Percentiles rank a stretch among this genome's conserved stretches.
phyloP scores from a whole-genome alignment of 2,888 invertebrate genomes.

The Philereme transversata region DNA sequence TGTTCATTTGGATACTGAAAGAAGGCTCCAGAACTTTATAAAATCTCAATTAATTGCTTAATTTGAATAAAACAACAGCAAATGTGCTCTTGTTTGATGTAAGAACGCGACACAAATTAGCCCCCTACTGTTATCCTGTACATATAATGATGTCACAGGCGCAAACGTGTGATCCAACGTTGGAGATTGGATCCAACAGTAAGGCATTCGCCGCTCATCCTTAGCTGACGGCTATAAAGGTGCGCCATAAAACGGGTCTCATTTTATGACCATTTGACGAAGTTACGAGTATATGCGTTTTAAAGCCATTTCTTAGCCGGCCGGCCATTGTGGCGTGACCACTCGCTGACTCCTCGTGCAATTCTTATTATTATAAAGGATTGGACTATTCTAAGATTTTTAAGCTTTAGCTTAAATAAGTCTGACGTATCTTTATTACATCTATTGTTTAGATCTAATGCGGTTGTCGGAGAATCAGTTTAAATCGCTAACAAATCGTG shows the following conservation, averaged over 20 bases:
- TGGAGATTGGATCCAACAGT: constrained; percentile 42
- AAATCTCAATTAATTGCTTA: not conserved
- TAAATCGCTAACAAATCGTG: constrained; percentile 76
- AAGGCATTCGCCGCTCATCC: constrained; percentile 67
- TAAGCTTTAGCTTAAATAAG: constrained; percentile 44
- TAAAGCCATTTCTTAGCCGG: constrained; percentile 74
- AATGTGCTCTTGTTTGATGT: not conserved
- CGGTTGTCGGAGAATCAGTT: constrained; percentile 65
- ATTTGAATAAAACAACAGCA: not conserved
- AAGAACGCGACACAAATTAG: constrained; percentile 1
- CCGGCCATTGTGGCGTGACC: constrained; percentile 73
- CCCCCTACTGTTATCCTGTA: constrained; percentile 10
- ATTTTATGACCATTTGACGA: constrained; percentile 82
- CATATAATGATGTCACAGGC: constrained; percentile 33
- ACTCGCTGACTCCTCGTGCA: constrained; percentile 55
- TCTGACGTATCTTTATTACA: constrained; percentile 43
- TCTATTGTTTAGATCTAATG: constrained; percentile 56
- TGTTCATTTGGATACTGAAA: too few species aligned
- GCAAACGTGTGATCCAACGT: constrained; percentile 48
- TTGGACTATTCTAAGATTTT: constrained; percentile 54
- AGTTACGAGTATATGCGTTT: constrained; percentile 64
- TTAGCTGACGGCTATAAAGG: constrained; percentile 77
- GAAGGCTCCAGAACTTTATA: not conserved
- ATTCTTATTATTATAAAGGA: constrained; percentile 64
- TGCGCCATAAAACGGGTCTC: constrained; percentile 79